Conservation (phyloP, 2,113 vertebrate genomes). For the Poeciliopsis retropinna region DNA sequence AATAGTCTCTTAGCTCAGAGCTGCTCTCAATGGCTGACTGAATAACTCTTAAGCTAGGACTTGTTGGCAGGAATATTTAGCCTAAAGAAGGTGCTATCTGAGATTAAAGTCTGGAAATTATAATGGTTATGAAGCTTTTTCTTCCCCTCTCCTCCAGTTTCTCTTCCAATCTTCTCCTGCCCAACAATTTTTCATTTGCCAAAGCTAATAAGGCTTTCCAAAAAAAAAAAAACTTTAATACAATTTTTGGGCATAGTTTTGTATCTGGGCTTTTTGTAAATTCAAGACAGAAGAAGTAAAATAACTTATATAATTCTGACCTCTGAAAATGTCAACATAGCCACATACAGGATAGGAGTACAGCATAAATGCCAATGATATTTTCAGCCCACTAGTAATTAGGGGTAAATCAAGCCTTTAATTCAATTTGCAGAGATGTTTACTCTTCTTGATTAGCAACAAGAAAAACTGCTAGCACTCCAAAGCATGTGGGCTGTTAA, state of each 20-base stretch:
- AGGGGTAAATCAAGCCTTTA: neutral
- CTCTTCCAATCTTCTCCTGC: too few species aligned
- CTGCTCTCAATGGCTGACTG: too few species aligned
- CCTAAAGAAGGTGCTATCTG: too few species aligned
- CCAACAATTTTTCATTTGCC: too few species aligned
- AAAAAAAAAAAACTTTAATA: constrained; percentile 66
- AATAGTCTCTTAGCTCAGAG: too few species aligned
- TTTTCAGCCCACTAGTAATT: neutral
- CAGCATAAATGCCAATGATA: neutral
- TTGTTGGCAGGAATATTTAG: too few species aligned
- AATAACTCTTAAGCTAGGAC: too few species aligned
- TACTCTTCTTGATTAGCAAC: neutral
- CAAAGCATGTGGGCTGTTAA: neutral
- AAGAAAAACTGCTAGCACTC: neutral
- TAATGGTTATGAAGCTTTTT: too few species aligned
- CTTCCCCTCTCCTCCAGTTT: too few species aligned
- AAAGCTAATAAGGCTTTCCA: too few species aligned
- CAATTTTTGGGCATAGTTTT: constrained; percentile 25
- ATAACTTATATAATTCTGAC: neutral
- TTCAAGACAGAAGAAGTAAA: neutral
- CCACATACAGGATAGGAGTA: neutral
- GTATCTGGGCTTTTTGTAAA: constrained; percentile 26
- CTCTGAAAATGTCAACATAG: neutral
- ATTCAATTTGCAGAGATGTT: neutral
- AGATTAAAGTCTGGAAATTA: too few species aligned